Evolutionary conservation across 1,140 invertebrate genomes (phyloP), one percentile per base, ranked within the genome.

Genomic region (Philaenus spumarius): DNA sequence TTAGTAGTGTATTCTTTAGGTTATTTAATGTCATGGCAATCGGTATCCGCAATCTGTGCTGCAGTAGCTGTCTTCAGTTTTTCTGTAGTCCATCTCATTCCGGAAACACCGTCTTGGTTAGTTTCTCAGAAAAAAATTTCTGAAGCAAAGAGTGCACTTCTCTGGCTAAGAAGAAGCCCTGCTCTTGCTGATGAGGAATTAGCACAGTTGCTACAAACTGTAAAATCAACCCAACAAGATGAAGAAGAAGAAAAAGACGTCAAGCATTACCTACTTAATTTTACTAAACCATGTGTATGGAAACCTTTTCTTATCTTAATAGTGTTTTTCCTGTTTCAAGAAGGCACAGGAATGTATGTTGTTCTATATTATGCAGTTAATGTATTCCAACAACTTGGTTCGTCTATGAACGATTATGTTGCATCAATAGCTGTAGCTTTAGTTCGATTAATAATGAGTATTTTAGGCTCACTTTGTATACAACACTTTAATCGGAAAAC

Each of bases 291-390:
- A 0, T 69, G 68, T 45, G 75, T 79, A 0, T 71, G 83, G 59
- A 85, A 84, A 64, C 84, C 85, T 0, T 85, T 87, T 64, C 60
- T 79, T 0, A 75, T 85, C 1, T 72, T 86, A 0, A 73, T 85
- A 3, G 61, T 75, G 0, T 80, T 86, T 66, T 86, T 87, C 70
- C 65, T 82, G 4, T 79, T 86, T 55, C 85, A 87, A 76, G 83
- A 86, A 64, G 73, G 83, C 51, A 83, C 81, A 0, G 85, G 85
- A 3, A 85, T 87, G 17, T 87, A 90, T 70, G 82, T 85, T 1
- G 81, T 90, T 6, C 74, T 90, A 35, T 90, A 86, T 68, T 90
- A 89, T 63, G 82, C 83, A 0, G 83, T 88, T 0, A 79, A 78
- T 54, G 79, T 88, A 64, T 82, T 87, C 64, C 75, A 82, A 59